Evolutionary conservation across 2,888 invertebrate species (phyloP).

Genomic region (Conops quadrifasciatus): DNA sequence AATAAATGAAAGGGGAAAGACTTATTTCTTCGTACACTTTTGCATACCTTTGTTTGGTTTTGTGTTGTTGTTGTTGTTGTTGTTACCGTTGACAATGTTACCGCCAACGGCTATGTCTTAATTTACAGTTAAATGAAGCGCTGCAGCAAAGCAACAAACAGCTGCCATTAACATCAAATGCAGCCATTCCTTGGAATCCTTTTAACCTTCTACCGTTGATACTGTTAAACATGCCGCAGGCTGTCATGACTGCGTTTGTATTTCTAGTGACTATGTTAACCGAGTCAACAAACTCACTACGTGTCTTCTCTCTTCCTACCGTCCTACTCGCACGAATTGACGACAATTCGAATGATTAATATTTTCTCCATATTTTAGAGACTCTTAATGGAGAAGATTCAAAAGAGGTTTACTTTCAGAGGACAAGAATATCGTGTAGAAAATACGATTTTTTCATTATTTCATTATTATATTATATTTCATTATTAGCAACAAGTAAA

Average conservation of each 20-base stretch:
- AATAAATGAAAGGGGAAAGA: not conserved
- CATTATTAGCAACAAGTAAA: no score
- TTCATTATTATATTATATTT: no score
- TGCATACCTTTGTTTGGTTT: slow-evolving; percentile 33
- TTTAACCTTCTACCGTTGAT: not conserved
- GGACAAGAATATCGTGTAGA: no score
- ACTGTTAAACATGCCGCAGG: not conserved
- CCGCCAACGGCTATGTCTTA: slow-evolving; percentile 27
- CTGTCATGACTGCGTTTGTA: not conserved
- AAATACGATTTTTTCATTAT: no score
- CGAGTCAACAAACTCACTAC: not conserved
- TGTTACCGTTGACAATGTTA: slow-evolving; percentile 11
- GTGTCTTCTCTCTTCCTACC: no score
- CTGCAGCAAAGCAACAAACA: slow-evolving; percentile 4
- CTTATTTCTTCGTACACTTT: not conserved
- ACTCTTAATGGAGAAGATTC: no score
- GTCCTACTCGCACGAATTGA: no score
- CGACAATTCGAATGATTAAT: no score
- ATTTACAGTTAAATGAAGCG: slow-evolving; percentile 29
- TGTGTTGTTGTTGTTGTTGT: not conserved
- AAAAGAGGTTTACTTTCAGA: no score
- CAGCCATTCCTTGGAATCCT: not conserved
- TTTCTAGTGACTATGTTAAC: not conserved
- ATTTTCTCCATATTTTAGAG: no score
- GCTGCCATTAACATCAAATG: slow-evolving; percentile 15